Evolutionary conservation across 2,113 vertebrate species (phyloP), one percentile per base, ranked within the genome.

Genomic region (Rhea americana): DNA sequence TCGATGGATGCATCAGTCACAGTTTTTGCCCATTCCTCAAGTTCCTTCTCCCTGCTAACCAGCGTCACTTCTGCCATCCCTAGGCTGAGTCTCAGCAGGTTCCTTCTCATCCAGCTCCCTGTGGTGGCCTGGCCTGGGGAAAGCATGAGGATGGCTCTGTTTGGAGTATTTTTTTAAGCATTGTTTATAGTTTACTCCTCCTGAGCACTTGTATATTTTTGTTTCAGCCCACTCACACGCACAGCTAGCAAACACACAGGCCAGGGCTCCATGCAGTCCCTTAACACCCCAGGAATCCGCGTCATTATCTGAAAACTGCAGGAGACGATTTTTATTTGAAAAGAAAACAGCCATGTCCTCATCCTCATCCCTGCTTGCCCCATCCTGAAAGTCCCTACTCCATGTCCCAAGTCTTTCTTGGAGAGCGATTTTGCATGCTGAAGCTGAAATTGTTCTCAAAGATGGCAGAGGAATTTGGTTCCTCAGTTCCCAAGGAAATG

Each of bases 1-100:
- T 62, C 74, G 19, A 10, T 20, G 92, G 77, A 55, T 68, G 86
- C 94, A 62, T 92, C 93, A n/a, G 62, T 85, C 91, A 66, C 95
- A 93, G 95, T 45, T 94, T 87, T 92, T 71, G 7, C 85, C 94
- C 96, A 96, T 96, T 96, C 95, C 82, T 95, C 84, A 96, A 95
- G 95, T 96, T 96, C 91, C 89, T 96, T 91, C 94, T 95, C 95
- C 91, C 94, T 67, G 95, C 94, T 70, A 89, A 76, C 78, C 91
- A 86, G 67, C 11, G 63, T 65, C 91, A 32, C 50, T 76, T 25
- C 87, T 13, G 89, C 91, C 85, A 93, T 93, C 84, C 76, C 77
- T 1, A 1, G 81, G 56, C 84, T 76, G 80, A 30, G 62, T 13
- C 93, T 0, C 96, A 35, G 93, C 96, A 51, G 95, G 96, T 89